phyloP scores from a whole-genome alignment of 2,797 vertebrate genomes.

The Cercopithecus hamlyni region DNA sequence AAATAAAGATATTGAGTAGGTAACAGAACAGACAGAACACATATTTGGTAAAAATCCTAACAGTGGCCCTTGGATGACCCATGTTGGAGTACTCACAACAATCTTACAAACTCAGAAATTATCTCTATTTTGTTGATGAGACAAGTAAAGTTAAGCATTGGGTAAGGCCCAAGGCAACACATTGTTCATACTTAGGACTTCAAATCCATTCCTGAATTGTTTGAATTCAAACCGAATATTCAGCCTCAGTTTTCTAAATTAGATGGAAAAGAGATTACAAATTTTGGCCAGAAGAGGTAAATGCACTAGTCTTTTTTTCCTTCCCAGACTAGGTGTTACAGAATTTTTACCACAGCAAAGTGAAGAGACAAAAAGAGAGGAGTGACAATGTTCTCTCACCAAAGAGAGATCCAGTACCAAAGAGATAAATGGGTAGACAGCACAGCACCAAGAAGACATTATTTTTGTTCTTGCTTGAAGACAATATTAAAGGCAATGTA shows the following conservation, averaged over 20 bases:
- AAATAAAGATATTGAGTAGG: not conserved
- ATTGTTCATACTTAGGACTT: not conserved
- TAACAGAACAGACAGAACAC: not conserved
- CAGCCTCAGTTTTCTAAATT: not conserved
- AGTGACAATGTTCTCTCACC: not conserved
- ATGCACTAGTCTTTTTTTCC: not conserved
- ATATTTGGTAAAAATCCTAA: not conserved
- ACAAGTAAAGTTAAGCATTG: not conserved
- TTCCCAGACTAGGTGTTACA: not conserved
- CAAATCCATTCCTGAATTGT: not conserved
- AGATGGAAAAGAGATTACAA: not conserved
- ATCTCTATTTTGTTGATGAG: not conserved
- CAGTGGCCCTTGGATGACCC: not conserved
- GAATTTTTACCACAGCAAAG: not conserved
- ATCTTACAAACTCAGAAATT: not conserved
- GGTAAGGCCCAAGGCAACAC: accelerated
- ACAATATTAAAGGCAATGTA: not conserved
- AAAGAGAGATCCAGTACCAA: not conserved
- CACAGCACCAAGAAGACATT: not conserved
- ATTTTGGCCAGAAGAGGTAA: not conserved
- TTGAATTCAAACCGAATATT: constrained; percentile 2
- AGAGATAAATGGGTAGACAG: not conserved
- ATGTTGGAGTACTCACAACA: not conserved
- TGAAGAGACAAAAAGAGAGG: not conserved
- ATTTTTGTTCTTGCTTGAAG: not conserved